A percentile compares a stretch with the other conserved stretches of the same genome.
These are phyloP conservation scores for Trichogramma evanescens DNA, from an alignment of 2,888 invertebrate genomes.

Conservation along the genomic window DNA sequence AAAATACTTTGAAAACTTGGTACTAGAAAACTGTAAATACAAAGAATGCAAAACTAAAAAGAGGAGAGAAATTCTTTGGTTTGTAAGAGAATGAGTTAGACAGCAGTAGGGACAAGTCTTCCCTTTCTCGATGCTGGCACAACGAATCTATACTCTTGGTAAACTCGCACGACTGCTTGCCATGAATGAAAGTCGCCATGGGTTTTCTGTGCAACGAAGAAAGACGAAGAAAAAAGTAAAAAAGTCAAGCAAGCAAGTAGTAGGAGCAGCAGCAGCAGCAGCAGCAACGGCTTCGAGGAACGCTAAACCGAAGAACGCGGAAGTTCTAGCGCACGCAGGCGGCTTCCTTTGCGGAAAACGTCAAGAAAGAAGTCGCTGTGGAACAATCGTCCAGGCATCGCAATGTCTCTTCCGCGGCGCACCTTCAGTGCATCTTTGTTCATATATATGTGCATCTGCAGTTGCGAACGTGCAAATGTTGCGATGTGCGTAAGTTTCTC, in stretches of 20 bases:
- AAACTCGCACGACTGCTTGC: constrained; percentile 8
- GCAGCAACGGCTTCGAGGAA: too few species aligned
- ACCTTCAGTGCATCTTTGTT: neutral
- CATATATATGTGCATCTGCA: too few species aligned
- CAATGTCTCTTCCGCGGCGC: neutral
- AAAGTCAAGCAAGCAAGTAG: neutral
- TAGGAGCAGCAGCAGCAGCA: too few species aligned
- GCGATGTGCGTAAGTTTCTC: constrained; percentile 1
- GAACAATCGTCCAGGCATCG: neutral
- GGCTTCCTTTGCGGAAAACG: neutral
- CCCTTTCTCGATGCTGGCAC: neutral
- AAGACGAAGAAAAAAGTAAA: neutral
- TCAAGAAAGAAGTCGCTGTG: neutral
- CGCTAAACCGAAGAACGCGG: neutral
- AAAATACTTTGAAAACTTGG: neutral
- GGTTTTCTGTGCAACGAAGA: neutral
- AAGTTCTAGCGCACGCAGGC: constrained; percentile 6
- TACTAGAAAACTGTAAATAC: neutral
- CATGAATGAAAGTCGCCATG: constrained; percentile 1
- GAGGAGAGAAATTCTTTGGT: neutral
- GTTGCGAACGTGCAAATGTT: too few species aligned
- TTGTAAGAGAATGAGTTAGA: neutral
- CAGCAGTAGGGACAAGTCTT: neutral
- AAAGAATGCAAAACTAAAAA: neutral
- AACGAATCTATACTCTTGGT: neutral